Evolutionary conservation across 2,113 vertebrate genomes (phyloP).

Genomic region (Marmota flaviventris): DNA sequence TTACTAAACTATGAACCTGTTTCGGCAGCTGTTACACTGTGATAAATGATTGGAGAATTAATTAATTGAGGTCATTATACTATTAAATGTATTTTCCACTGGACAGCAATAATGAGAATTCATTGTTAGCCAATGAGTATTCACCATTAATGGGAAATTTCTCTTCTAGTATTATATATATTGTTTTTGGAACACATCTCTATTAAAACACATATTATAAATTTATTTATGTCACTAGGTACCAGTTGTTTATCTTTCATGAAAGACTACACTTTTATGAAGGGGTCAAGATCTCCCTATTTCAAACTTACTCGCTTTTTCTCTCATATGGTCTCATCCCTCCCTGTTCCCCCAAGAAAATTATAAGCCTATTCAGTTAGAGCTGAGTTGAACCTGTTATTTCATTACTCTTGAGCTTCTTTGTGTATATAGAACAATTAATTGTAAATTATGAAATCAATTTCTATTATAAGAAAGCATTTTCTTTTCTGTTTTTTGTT

Average conservation of each 20-base stretch:
- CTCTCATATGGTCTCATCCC: neutral
- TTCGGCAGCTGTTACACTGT: conserved; percentile 69
- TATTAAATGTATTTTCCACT: conserved; percentile 61
- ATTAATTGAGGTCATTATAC: conserved; percentile 74
- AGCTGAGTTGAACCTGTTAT: neutral
- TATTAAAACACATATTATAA: conserved; percentile 42
- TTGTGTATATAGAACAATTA: conserved; percentile 14
- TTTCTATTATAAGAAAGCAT: neutral
- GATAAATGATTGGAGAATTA: conserved; percentile 78
- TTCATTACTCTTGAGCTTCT: conserved; percentile 26
- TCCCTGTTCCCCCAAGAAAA: neutral
- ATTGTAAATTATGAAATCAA: neutral
- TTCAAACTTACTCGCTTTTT: neutral
- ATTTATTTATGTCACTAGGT: conserved; percentile 48
- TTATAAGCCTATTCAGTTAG: neutral
- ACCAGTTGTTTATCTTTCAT: neutral
- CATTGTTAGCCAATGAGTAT: conserved; percentile 62
- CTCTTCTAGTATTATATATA: neutral
- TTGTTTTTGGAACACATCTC: conserved; percentile 36
- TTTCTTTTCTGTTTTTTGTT: neutral
- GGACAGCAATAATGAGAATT: conserved; percentile 61
- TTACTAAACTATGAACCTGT: conserved; percentile 42
- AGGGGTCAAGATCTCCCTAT: conserved; percentile 6
- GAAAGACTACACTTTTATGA: neutral
- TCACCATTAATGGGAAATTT: conserved; percentile 6